phyloP scores from a whole-genome alignment of 2,113 vertebrate genomes.

The Phylloscopus trochilus region DNA sequence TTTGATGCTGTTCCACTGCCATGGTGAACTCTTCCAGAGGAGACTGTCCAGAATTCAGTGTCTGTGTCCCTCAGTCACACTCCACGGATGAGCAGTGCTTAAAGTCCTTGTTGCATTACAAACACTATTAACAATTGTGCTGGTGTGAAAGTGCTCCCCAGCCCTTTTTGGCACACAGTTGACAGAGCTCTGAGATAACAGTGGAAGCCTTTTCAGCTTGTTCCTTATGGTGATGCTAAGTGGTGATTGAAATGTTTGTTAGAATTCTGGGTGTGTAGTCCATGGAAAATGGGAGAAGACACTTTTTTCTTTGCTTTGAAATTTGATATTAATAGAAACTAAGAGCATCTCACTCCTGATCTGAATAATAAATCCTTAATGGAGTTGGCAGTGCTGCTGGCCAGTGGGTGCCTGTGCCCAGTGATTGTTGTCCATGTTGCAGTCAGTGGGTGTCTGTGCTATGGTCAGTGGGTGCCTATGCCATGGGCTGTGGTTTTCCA shows the following conservation, averaged over 20 bases:
- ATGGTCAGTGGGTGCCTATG: neutral
- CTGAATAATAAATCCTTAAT: neutral
- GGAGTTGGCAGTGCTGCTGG: neutral
- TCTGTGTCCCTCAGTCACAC: neutral
- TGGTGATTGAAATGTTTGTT: neutral
- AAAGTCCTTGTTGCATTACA: neutral
- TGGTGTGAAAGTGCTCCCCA: neutral
- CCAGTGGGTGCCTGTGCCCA: neutral
- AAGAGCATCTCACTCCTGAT: neutral
- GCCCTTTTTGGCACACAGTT: neutral
- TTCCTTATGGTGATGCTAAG: neutral
- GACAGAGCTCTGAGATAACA: neutral
- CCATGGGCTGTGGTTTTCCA: rapidly evolving
- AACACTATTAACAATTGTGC: neutral
- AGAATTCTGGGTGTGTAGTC: neutral
- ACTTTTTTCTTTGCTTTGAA: neutral
- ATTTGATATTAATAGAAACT: neutral
- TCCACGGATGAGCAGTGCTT: neutral
- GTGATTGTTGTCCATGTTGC: neutral
- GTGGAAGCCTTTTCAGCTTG: neutral
- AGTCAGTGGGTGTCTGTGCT: neutral
- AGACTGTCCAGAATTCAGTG: rapidly evolving
- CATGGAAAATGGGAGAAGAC: neutral
- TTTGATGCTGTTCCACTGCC: neutral
- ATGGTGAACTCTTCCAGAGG: neutral